Evolutionary conservation across 1,140 invertebrate species (phyloP), one percentile per base, ranked within the genome.

Genomic region (Hypsibius dujardini): DNA sequence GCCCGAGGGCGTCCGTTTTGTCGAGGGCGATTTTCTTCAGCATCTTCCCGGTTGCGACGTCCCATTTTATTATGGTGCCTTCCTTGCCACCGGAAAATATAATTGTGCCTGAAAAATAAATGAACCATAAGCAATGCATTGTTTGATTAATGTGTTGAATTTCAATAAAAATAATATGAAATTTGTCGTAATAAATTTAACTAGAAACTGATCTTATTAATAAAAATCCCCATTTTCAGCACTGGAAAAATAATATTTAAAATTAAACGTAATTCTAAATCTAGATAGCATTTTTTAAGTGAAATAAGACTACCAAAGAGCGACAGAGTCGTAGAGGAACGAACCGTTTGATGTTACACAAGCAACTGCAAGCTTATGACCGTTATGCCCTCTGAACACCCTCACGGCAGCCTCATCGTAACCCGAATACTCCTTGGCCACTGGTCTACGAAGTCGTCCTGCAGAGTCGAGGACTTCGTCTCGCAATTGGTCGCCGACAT

Each of bases 71-170:
- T 69, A 97, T 84, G 60, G 82, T 83, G 67, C 88, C 86, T 80
- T 92, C 90, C 82, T 95, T 95, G 69, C 89, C 91, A 0, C 87
- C 91, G 59, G 87, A 87, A 78, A 86, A 95, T 0, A 90, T 81
- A 28, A 28, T 28, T 28, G 28, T 28, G 28, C 28, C 28, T 28
- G 28, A 28, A 28, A 28, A 28, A 28, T 28, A 28, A 28, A 28
- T 28, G 28, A 28, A 28, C 28, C 28, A 28, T 28, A 28, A 28
- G 28, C 28, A 28, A 28, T 28, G 28, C 28, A 28, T 28, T 28
- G 28, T 28, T 28, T 28, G 28, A 28, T 28, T 28, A 28, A 28
- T 28, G 28, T 28, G 28, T 28, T 28, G 28, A 28, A 28, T 28
- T 28, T 28, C 28, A 28, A 28, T 28, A 28, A 28, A 28, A 28